Conservation (phyloP, 2,888 invertebrate species). For the Eledona agricola region DNA sequence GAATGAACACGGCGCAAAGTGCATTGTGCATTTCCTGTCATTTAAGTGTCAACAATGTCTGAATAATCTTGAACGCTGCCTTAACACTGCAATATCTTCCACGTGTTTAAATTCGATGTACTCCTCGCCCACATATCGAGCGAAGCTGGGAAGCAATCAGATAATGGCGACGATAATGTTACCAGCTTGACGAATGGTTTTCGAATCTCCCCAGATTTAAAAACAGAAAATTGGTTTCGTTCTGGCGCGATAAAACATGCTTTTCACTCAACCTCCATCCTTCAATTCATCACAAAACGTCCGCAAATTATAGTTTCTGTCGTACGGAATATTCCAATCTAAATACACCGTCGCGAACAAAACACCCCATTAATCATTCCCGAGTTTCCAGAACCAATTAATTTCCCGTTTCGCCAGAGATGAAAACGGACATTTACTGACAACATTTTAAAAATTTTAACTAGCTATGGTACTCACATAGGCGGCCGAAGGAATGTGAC, state of each 20-base stretch:
- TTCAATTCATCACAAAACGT: constrained; percentile 3
- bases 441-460: too few relatives aligned
- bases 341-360: constrained; percentile 2
- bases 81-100: not conserved
- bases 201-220: constrained; percentile 9
- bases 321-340: too few relatives aligned
- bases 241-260: constrained; percentile 17
- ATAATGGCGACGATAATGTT: constrained; percentile 21
- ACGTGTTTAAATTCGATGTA: constrained; percentile 1
- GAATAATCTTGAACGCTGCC: constrained; percentile 11
- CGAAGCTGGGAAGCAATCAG: constrained; percentile 2
- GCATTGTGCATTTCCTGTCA: constrained; percentile 9
- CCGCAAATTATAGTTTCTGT: too few relatives aligned
- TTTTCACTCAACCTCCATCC: constrained; percentile 16
- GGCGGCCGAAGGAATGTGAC: constrained; percentile 94
- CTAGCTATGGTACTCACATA: constrained; percentile 77
- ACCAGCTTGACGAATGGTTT: constrained; percentile 23
- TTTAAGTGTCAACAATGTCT: constrained; percentile 14
- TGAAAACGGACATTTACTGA: too few relatives aligned
- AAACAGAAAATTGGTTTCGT: constrained; percentile 23
- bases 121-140: constrained; percentile 2
- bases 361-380: constrained; percentile 3
- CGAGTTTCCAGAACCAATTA: constrained; percentile 1
- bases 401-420: constrained; percentile 7
- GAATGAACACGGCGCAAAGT: constrained; percentile 9